phyloP scores from a whole-genome alignment of 2,797 vertebrate species.

The Girardinus metallicus region DNA sequence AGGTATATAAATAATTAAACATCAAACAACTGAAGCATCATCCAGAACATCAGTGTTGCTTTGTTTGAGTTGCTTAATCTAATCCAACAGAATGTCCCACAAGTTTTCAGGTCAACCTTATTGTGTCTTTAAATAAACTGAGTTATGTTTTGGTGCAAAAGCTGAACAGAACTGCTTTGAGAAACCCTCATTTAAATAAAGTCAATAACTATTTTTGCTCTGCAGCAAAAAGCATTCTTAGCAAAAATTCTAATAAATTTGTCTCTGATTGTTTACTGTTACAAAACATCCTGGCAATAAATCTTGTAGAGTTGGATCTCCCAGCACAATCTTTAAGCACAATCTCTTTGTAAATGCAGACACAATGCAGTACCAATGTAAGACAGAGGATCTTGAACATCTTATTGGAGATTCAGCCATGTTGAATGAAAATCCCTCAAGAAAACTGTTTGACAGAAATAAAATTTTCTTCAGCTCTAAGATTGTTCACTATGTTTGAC shows the following conservation, averaged over 20 bases:
- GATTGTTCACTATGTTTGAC: too few species aligned
- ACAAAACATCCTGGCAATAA: neutral
- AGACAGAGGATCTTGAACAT: too few species aligned
- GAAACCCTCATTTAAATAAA: neutral
- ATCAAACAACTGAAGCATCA: neutral
- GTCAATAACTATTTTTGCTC: neutral
- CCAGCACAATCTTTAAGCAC: neutral
- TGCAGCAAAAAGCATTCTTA: neutral
- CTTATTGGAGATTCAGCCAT: too few species aligned
- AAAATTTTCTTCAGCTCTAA: too few species aligned
- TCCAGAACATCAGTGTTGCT: neutral
- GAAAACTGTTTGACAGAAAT: too few species aligned
- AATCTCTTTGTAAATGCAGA: too few species aligned
- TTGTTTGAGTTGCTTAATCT: neutral
- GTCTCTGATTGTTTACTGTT: neutral
- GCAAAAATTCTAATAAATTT: neutral
- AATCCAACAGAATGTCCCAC: neutral
- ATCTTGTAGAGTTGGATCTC: neutral
- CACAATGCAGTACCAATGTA: too few species aligned
- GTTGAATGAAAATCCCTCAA: too few species aligned
- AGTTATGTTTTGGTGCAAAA: neutral
- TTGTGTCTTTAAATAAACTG: neutral
- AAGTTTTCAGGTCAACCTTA: neutral
- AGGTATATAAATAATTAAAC: neutral
- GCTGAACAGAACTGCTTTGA: neutral